Conservation (phyloP, 2,797 vertebrate genomes). For the Alauda arvensis region DNA sequence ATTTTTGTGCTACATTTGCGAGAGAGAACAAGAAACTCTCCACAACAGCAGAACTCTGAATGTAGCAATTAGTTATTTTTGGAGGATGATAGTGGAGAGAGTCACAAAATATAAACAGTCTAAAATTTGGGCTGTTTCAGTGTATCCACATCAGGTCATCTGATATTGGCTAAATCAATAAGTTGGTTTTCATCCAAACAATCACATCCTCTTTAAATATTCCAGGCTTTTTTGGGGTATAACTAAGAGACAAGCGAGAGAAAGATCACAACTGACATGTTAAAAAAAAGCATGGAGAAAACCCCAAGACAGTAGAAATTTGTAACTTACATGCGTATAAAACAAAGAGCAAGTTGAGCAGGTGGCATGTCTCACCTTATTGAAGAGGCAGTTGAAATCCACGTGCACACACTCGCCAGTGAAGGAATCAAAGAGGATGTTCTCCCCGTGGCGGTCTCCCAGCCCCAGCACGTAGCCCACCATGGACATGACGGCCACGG, state of each 20-base stretch:
- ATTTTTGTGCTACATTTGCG: not conserved
- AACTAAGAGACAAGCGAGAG: not conserved
- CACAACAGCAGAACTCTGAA: not conserved
- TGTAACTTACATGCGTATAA: not conserved
- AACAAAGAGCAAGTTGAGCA: not conserved
- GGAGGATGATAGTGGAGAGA: not conserved
- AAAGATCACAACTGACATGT: not conserved
- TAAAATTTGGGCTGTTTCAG: not conserved
- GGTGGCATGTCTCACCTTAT: slow-evolving; percentile 81
- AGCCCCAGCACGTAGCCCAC: slow-evolving; percentile 95
- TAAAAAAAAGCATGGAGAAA: not conserved
- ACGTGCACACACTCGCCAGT: slow-evolving; percentile 96
- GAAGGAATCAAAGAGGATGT: slow-evolving; percentile 94
- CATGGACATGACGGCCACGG: slow-evolving; percentile 98
- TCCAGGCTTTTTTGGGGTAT: not conserved
- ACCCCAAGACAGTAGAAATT: accelerated
- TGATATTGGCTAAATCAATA: not conserved
- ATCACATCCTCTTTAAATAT: not conserved
- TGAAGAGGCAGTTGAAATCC: slow-evolving; percentile 99
- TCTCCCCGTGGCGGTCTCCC: slow-evolving; percentile 95
- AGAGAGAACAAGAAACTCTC: not conserved
- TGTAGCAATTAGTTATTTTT: not conserved
- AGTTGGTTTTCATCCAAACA: not conserved
- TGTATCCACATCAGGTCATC: not conserved
- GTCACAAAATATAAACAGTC: not conserved